phyloP scores from a whole-genome alignment of 2,888 invertebrate species.

The Apodemia mormo region DNA sequence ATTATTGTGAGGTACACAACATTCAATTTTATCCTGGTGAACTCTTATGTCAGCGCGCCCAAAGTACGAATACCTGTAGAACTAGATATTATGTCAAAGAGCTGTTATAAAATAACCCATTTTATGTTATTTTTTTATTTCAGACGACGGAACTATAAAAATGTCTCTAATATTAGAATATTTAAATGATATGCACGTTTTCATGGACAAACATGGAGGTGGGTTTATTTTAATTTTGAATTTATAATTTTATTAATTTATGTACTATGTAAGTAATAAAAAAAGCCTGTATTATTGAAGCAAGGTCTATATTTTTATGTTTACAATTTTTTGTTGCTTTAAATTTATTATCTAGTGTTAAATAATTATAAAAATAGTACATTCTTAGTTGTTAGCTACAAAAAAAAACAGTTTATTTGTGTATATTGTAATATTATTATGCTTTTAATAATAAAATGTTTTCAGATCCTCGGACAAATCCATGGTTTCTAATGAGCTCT shows the following conservation, averaged over 20 bases:
- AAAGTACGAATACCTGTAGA: constrained; percentile 21
- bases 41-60: constrained; percentile 21
- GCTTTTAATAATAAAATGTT: constrained; percentile 40
- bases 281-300: background rate
- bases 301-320: background rate
- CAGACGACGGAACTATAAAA: constrained; percentile 66
- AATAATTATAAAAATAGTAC: too few relatives aligned
- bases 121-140: constrained; percentile 46
- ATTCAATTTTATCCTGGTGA: background rate
- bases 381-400: too few relatives aligned
- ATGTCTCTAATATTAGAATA: constrained; percentile 92
- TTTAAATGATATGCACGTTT: constrained; percentile 89
- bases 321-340: background rate
- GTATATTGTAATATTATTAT: background rate
- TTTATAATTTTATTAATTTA: constrained; percentile 40
- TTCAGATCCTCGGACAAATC: constrained; percentile 93
- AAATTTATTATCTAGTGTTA: background rate
- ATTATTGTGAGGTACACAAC: constrained; percentile 6
- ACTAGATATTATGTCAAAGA: constrained; percentile 1
- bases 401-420: background rate
- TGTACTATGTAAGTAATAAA: constrained; percentile 46
- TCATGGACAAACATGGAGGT: constrained; percentile 93
- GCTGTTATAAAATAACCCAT: background rate
- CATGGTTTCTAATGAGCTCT: constrained; percentile 96
- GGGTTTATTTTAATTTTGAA: constrained; percentile 56